Percentiles rank a stretch among this genome's conserved stretches.
These are phyloP conservation scores for Bathynomus jamesi DNA, from an alignment of 1,140 invertebrate genomes.

Conservation along the genomic window DNA sequence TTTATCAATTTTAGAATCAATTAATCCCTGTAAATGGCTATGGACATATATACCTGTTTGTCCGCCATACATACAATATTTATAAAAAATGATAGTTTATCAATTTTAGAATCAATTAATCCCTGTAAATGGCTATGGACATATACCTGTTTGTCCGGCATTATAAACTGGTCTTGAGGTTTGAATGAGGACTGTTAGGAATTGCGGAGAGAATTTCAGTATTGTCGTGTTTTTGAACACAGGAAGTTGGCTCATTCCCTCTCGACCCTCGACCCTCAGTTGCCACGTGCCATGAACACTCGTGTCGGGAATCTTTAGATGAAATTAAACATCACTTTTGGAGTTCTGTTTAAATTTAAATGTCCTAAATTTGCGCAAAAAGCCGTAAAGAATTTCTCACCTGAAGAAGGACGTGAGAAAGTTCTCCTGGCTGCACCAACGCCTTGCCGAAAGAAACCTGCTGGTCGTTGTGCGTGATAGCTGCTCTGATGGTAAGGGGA, in stretches of 20 bases:
- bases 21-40: no score
- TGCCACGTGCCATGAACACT: constrained; percentile 15
- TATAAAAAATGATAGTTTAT: no score
- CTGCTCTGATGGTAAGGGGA: neutral
- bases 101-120: no score
- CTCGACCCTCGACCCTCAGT: constrained; percentile 21
- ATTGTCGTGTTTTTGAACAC: constrained; percentile 23
- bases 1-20: no score
- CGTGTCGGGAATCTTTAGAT: constrained; percentile 16
- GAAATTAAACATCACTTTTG: no score
- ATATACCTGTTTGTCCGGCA: constrained; percentile 23
- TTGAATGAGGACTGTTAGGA: constrained; percentile 32
- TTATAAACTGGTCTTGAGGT: constrained; percentile 34
- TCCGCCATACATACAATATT: no score
- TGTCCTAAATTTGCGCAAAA: no score
- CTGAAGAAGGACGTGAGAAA: neutral
- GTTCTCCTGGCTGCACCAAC: neutral
- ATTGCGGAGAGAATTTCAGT: constrained; percentile 25
- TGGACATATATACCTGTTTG: no score
- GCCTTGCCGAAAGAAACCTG: neutral
- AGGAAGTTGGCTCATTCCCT: constrained; percentile 4
- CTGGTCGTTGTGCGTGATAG: neutral
- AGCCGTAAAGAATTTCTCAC: no score
- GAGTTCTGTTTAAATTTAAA: no score
- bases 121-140: no score